Percentiles rank a stretch among this genome's conserved stretches.
Evolutionary conservation across 2,113 vertebrate species (phyloP).

Genomic region (Petrocephalus microphthalmus): DNA sequence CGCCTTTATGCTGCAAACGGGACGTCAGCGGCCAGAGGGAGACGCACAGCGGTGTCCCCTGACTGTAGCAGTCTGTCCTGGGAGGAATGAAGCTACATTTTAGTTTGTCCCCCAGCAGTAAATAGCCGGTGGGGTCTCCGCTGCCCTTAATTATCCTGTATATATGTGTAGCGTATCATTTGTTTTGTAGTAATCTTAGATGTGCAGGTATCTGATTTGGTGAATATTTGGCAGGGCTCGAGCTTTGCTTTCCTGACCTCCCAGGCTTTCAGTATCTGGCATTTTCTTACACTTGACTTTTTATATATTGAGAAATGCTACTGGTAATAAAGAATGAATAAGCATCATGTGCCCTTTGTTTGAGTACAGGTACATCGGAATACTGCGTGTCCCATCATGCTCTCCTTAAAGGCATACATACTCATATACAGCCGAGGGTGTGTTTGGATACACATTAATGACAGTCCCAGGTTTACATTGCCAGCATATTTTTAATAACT

Average conservation of each 20-base stretch:
- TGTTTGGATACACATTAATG: not conserved
- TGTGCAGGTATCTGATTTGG: not conserved
- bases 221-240: not conserved
- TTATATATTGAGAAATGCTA: conserved; percentile 14
- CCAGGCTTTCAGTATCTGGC: not conserved
- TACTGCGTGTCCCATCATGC: too few species aligned
- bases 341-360: not conserved
- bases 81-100: not conserved
- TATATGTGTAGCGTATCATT: conserved; percentile 19
- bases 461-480: not conserved
- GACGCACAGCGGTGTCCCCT: too few species aligned
- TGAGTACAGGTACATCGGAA: not conserved
- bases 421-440: too few species aligned
- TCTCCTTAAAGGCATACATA: too few species aligned
- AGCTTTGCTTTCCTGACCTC: not conserved
- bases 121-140: not conserved
- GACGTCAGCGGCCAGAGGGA: not conserved
- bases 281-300: conserved; percentile 13
- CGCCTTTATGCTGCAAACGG: not conserved
- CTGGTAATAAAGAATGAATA: conserved; percentile 17
- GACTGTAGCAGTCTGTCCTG: not conserved
- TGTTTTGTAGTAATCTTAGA: not conserved
- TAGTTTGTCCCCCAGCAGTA: not conserved
- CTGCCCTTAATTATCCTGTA: conserved; percentile 5
- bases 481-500: not conserved